Conservation (phyloP, 2,888 invertebrate species). For the Habrosyne pyritoides region DNA sequence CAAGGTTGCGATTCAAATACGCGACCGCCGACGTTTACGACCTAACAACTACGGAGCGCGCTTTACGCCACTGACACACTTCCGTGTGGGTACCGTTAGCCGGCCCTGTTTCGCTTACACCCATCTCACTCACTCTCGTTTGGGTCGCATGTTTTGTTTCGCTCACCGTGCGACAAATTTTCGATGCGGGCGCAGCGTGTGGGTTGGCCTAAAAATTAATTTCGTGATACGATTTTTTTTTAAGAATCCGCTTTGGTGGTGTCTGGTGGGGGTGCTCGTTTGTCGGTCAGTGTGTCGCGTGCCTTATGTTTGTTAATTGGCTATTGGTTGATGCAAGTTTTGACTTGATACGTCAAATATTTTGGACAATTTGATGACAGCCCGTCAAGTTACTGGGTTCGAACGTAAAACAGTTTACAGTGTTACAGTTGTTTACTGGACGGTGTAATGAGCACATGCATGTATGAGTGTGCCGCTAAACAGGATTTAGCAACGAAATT, state of each 20-base stretch:
- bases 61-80: constrained; percentile 83
- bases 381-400: background rate
- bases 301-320: constrained; percentile 34
- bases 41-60: constrained; percentile 50
- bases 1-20: constrained; percentile 69
- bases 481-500: background rate
- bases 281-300: constrained; percentile 66
- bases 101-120: constrained; percentile 72
- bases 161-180: constrained; percentile 76
- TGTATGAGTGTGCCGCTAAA: background rate
- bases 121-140: constrained; percentile 80
- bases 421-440: background rate
- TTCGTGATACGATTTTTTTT: constrained; percentile 77
- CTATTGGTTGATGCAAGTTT: background rate
- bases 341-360: background rate
- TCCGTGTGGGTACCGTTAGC: constrained; percentile 80
- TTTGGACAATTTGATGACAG: background rate
- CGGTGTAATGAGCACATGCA: background rate
- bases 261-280: constrained; percentile 11
- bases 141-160: constrained; percentile 57
- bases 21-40: constrained; percentile 52
- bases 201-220: constrained; percentile 79
- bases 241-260: constrained; percentile 49
- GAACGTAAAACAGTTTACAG: background rate
- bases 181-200: constrained; percentile 79